These are phyloP conservation scores for Pantherophis alleghaniensis DNA, from an alignment of 2,797 vertebrate genomes.

Conservation along the genomic window DNA sequence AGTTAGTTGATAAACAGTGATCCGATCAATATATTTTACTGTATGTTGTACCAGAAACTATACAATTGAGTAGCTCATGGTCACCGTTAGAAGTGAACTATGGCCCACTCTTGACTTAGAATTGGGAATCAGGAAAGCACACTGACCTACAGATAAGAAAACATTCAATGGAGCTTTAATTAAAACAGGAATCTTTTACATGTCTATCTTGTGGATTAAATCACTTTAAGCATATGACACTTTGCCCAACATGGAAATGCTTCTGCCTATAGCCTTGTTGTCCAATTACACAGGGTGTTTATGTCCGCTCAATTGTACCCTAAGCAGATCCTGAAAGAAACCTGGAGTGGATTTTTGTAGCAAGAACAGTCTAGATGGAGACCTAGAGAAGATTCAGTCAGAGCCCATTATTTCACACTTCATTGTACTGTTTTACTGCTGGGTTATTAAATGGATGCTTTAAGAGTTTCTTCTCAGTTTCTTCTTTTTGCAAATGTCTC, in stretches of 20 bases:
- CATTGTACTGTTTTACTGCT: slow-evolving; percentile 35
- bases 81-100: background rate
- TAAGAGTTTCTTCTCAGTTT: slow-evolving; percentile 35
- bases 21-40: background rate
- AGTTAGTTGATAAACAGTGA: background rate
- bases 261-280: background rate
- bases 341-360: background rate
- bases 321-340: background rate
- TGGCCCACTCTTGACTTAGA: slow-evolving; percentile 1
- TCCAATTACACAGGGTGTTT: background rate
- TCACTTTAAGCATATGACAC: background rate
- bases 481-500: slow-evolving; percentile 40
- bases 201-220: background rate
- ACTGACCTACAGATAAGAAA: background rate
- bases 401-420: slow-evolving; percentile 28
- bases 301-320: background rate
- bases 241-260: background rate
- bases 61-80: background rate
- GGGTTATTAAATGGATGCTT: slow-evolving; percentile 37
- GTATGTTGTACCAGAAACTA: background rate
- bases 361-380: background rate
- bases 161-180: background rate
- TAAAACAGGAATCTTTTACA: background rate
- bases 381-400: background rate
- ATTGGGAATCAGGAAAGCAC: background rate